Base-by-base conservation (phyloP, 2,797 vertebrate species). In the Coregonus ussuriensis region DNA sequence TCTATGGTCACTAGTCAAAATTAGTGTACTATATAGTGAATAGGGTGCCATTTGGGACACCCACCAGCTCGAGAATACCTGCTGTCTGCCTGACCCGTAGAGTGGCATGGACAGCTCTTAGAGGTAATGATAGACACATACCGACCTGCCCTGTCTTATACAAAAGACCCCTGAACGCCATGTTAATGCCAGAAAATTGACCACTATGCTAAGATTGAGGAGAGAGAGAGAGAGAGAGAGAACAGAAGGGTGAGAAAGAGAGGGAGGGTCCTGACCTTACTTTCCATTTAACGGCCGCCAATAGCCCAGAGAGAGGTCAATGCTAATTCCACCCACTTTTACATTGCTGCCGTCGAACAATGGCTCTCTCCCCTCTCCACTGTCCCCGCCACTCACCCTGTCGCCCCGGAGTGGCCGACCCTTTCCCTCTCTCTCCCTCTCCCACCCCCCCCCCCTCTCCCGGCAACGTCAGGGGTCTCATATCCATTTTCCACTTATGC, bases 261-360 rank as follows among this genome's bases (percentile, higher is more conserved):
- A 21, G 31, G 18, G 69, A 11, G 37, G 63, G 56, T 9, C 53
- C 35, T 74, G 76, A 85, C 76, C 81, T 79, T 63, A 77, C 68
- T 81, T 85, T 79, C 77, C 74, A 85, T 86, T 82, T 74, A 68
- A 66, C 75, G 78, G 77, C 72, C 51, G 35, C 7, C 67, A 66
- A 68, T 63, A 15, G 72, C 82, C 77, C 71, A 74, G 72, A 72
- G 74, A 82, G 79, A 83, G 83, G 83, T 84, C 87, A 88, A 73
- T 75, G 71, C 75, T 83, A 84, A 85, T 87, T 81, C 80, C 41
- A 15, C 74, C 79, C 74, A 84, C 72, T 83, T 87, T 86, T 77
- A 79, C 71, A 18, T 75, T 74, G 75, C 82, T 72, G 72, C 63
- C 62, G 18, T 81, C 54, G 51, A 65, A 70, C 74, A 72, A 72